Base-by-base conservation (phyloP, 2,113 vertebrate species). In the Nothoprocta pentlandii region DNA sequence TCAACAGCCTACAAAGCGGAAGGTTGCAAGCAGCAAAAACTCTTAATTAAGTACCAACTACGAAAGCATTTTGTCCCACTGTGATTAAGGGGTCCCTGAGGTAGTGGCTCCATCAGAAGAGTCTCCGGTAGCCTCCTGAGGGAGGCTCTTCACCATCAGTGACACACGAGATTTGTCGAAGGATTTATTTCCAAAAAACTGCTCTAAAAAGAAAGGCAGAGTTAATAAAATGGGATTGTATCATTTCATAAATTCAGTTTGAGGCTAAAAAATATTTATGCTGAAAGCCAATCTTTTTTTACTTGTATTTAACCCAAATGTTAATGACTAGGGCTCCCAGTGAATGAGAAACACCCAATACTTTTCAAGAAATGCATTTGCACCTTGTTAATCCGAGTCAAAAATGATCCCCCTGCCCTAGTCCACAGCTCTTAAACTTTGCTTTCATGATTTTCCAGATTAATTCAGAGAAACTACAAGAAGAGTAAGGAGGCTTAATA, bases 1-100 rank as follows among this genome's bases (percentile, higher is more conserved):
- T 75, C 62, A 69, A 77, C 83, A 96, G 88, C 93, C 85, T 95
- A 89, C 73, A 79, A 93, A 86, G 56, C 89, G 90, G 80, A 89
- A 86, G 86, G 86, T 49, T 58, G 47, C 28, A 61, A 79, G 77
- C 73, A 16, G 3, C 10, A 41, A 88, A 87, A 89, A 59, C 41
- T 71, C 82, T 79, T 46, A 73, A 73, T 53, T 81, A 81, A 95
- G 9, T 61, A 94, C 41, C 88, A 90, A 51, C 42, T 42, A 19
- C 14, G 7, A 47, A 93, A 62, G 44, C 32, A 58, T 66, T 1
- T 54, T 75, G 47, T 47, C 75, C 16, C 9, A 36, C 61, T 87
- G 39, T 51, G 67, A 79, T 26, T 54, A 61, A 85, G 56, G 59
- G 22, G 67, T 26, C 91, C 12, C 11, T 61, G 17, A 61, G 85